phyloP scores from a whole-genome alignment of 2,888 invertebrate genomes.

The Poecilobothrus nobilitatus region DNA sequence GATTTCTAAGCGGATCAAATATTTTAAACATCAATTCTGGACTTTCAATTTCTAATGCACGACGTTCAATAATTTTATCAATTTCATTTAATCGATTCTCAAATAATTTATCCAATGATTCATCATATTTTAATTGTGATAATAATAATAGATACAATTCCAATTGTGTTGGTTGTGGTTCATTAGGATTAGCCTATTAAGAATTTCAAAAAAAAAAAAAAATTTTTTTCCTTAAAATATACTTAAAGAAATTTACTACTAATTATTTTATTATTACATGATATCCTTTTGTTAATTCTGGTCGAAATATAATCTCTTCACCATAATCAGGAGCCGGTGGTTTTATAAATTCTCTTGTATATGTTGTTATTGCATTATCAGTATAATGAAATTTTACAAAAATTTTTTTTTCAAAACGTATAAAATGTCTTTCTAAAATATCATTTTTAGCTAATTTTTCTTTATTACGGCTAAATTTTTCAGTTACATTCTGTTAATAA shows the following conservation, averaged over 20 bases:
- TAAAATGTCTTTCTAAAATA: constrained; percentile 57
- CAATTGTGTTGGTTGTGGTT: constrained; percentile 51
- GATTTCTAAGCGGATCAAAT: constrained; percentile 51
- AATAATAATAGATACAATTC: constrained; percentile 56
- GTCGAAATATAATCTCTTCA: constrained; percentile 55
- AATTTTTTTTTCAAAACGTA: constrained; percentile 49
- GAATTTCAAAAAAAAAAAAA: constrained; percentile 19
- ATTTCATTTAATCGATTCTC: constrained; percentile 42
- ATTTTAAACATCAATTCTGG: constrained; percentile 48
- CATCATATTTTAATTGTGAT: constrained; percentile 55
- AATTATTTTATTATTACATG: constrained; percentile 45
- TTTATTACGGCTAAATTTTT: constrained; percentile 54
- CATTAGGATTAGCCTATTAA: constrained; percentile 54
- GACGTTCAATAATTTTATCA: constrained; percentile 43
- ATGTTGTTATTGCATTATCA: constrained; percentile 38
- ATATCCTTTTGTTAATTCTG: constrained; percentile 56
- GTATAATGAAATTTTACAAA: constrained; percentile 40
- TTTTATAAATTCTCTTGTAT: constrained; percentile 56
- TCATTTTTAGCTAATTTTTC: constrained; percentile 52
- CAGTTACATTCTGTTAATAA: constrained; percentile 48
- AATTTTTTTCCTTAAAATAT: constrained; percentile 10
- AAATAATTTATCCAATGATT: constrained; percentile 49
- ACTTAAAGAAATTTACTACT: background rate
- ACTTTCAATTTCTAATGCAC: constrained; percentile 44
- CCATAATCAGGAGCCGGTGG: constrained; percentile 64